These are phyloP conservation scores for Alloscopus bannaensis DNA, from an alignment of 2,888 invertebrate species.

Conservation along the genomic window DNA sequence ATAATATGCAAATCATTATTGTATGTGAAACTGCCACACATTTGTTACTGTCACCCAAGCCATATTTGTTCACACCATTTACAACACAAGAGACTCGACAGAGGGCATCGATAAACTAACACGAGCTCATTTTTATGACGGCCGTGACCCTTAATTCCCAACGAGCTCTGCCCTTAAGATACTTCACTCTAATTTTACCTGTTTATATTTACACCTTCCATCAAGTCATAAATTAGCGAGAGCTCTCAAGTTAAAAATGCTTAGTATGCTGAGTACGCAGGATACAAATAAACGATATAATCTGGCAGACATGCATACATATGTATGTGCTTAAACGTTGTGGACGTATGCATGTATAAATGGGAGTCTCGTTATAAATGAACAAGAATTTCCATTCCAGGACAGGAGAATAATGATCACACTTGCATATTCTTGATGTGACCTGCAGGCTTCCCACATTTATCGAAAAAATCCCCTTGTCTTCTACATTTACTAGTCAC, in stretches of 20 bases:
- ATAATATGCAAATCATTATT: neutral
- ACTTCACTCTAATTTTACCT: slow-evolving; percentile 33
- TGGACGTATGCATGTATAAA: no score
- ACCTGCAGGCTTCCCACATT: slow-evolving; percentile 51
- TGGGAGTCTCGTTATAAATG: no score
- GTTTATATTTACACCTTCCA: slow-evolving; percentile 13
- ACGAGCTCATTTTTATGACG: slow-evolving; percentile 8
- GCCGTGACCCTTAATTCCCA: slow-evolving; percentile 31
- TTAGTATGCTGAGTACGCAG: neutral
- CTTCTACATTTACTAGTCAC: neutral
- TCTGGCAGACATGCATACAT: neutral
- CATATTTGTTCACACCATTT: slow-evolving; percentile 1
- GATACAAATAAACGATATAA: neutral
- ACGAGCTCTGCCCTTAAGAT: slow-evolving; percentile 4
- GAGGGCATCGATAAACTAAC: neutral
- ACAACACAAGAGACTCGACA: no score
- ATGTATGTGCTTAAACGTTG: neutral
- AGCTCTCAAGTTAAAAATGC: neutral
- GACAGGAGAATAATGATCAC: slow-evolving; percentile 1
- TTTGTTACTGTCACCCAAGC: neutral
- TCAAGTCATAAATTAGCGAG: neutral
- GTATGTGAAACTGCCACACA: neutral
- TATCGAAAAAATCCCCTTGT: slow-evolving; percentile 21
- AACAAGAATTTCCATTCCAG: no score
- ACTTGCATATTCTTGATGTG: slow-evolving; percentile 26